Conservation (phyloP, 2,797 vertebrate genomes). For the Galagoides demidoff region DNA sequence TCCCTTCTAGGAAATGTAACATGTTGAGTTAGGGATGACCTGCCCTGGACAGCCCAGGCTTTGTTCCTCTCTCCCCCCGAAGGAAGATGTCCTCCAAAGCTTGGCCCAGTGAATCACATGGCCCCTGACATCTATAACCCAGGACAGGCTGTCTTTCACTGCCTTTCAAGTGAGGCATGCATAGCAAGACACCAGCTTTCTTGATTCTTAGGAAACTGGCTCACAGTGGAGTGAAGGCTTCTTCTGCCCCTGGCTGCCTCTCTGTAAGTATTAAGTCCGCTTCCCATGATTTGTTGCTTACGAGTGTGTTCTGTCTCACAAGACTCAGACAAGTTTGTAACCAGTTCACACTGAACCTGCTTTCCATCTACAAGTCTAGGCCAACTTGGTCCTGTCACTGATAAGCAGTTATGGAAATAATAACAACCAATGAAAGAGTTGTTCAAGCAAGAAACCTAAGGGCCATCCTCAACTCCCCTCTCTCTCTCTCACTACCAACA, state of each 20-base stretch:
- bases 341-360: background rate
- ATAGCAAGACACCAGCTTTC: background rate
- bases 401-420: slow-evolving; percentile 26
- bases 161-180: background rate
- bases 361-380: background rate
- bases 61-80: background rate
- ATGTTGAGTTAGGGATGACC: background rate
- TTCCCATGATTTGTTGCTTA: background rate
- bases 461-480: background rate
- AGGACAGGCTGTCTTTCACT: background rate
- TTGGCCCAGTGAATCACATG: background rate
- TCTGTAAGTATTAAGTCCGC: background rate
- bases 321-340: background rate
- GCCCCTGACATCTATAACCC: background rate
- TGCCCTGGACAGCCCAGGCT: background rate
- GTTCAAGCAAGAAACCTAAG: background rate
- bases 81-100: background rate
- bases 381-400: background rate
- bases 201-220: background rate
- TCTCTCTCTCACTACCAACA: background rate
- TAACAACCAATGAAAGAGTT: background rate
- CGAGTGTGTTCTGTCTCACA: background rate
- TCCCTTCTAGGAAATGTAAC: background rate
- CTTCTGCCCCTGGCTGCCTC: background rate
- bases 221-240: background rate